Conservation (phyloP, 2,797 vertebrate species). For the Australoheros facetus region DNA sequence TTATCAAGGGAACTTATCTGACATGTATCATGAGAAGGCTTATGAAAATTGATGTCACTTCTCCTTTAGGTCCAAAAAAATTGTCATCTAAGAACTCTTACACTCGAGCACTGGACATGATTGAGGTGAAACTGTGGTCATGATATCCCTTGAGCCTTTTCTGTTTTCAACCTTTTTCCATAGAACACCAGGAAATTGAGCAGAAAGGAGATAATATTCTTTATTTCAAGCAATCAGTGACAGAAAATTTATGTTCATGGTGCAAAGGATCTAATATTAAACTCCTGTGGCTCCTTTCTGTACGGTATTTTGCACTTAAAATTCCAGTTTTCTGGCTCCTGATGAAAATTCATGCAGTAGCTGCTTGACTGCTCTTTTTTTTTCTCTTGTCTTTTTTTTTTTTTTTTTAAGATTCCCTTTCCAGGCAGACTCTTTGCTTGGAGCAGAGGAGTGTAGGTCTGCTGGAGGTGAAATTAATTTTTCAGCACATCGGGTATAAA, state of each 20-base stretch:
- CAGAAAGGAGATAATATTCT: slow-evolving; percentile 58
- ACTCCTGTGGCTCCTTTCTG: slow-evolving; percentile 54
- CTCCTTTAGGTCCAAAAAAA: slow-evolving; percentile 11
- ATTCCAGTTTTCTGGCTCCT: slow-evolving; percentile 57
- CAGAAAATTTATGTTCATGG: slow-evolving; percentile 55
- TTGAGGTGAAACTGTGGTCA: slow-evolving; percentile 60
- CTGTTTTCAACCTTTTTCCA: slow-evolving; percentile 50
- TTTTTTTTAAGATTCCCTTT: slow-evolving; percentile 47
- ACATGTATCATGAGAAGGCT: slow-evolving; percentile 9
- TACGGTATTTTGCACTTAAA: slow-evolving; percentile 55
- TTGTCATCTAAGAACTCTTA: slow-evolving; percentile 18
- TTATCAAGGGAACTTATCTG: slow-evolving; percentile 9
- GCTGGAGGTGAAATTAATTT: slow-evolving; percentile 82
- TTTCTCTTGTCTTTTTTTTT: neutral
- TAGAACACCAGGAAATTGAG: slow-evolving; percentile 53
- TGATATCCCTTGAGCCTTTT: slow-evolving; percentile 38
- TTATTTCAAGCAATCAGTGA: slow-evolving; percentile 57
- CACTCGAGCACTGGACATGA: slow-evolving; percentile 1
- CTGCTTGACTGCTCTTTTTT: slow-evolving; percentile 60
- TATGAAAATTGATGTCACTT: slow-evolving; percentile 22
- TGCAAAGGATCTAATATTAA: slow-evolving; percentile 60
- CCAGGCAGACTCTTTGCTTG: slow-evolving; percentile 63
- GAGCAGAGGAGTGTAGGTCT: slow-evolving; percentile 74
- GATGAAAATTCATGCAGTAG: slow-evolving; percentile 69
- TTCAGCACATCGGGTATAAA: slow-evolving; percentile 79